Conservation (phyloP, 2,888 invertebrate genomes). For the Sepiola atlantica region DNA sequence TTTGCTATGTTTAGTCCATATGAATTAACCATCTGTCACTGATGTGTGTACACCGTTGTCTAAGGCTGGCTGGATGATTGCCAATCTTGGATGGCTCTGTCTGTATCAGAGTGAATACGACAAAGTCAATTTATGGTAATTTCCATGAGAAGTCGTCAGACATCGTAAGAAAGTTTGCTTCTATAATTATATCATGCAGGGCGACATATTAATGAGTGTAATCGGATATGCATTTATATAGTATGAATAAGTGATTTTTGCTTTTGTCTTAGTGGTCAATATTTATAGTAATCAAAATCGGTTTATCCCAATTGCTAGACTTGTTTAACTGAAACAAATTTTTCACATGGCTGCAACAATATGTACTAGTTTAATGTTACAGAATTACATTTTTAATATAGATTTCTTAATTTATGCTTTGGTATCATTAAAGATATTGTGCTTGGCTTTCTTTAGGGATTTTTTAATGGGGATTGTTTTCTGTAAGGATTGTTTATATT, state of each 20-base stretch:
- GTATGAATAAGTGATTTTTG: too few relatives aligned
- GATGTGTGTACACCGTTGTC: slow-evolving; percentile 14
- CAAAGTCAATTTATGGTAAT: background rate
- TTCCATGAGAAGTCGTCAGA: background rate
- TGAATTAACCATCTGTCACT: slow-evolving; percentile 20
- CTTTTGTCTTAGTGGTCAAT: background rate
- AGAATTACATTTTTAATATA: too few relatives aligned
- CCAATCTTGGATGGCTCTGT: background rate
- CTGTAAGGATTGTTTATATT: too few relatives aligned
- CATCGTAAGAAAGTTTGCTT: background rate
- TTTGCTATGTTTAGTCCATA: background rate
- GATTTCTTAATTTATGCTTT: too few relatives aligned
- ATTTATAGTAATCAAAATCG: background rate
- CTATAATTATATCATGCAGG: background rate
- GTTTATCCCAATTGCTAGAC: background rate
- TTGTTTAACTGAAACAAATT: background rate
- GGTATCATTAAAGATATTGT: too few relatives aligned
- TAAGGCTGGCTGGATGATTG: slow-evolving; percentile 15
- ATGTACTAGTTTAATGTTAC: background rate
- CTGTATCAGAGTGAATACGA: background rate
- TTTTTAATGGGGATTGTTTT: too few relatives aligned
- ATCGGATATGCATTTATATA: background rate
- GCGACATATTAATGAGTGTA: background rate
- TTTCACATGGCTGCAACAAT: background rate
- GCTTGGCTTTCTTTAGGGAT: too few relatives aligned